Base-by-base conservation (phyloP, 2,888 invertebrate genomes). In the Tiliacea aurago region DNA sequence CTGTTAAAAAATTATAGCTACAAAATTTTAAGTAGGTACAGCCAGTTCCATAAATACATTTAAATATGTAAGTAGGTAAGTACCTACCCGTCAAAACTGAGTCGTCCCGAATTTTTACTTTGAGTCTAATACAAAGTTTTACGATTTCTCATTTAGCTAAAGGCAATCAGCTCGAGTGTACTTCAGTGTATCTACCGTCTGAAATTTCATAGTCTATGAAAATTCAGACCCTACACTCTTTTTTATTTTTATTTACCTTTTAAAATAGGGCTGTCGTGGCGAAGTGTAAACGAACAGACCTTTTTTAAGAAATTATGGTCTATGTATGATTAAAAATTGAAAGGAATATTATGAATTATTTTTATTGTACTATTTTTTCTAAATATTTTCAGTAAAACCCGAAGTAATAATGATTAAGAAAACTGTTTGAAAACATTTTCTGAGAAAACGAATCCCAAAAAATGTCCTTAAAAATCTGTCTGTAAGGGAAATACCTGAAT, bases 91-190 rank as follows among this genome's bases (percentile, higher is more conserved):
- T 56, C 43, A 67, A 59, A 64, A 41, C 45, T 18, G 53, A 53
- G 49, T 55, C 15, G n/a, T 23, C 62, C 11, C 23, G 18, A 56
- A 41, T 68, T 61, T 75, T 76, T 62, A 53, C 58, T 56, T 67
- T 73, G 53, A 58, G 59, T 33, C 53, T 59, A 45, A 63, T 68
- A 70, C 62, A 58, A 74, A 76, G 55, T 74, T 85, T 84, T 84
- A 81, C 76, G 81, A 73, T 73, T 61, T 49, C 71, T 70, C 73
- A 84, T 85, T 85, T 76, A 72, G 78, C 80, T 73, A 78, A 66
- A 85, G 69, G 75, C 81, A 83, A 85, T 84, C 70, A 70, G 55
- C 64, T 49, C 70, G 37, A 83, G 70, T 70, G 80, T 65, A 71
- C 65, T 64, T 53, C 33, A n/a, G 70, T 58, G 55, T 63, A 55